A percentile compares a stretch with the other conserved stretches of the same genome.
Conservation (phyloP, 2,113 vertebrate species). For the Xenopus borealis region DNA sequence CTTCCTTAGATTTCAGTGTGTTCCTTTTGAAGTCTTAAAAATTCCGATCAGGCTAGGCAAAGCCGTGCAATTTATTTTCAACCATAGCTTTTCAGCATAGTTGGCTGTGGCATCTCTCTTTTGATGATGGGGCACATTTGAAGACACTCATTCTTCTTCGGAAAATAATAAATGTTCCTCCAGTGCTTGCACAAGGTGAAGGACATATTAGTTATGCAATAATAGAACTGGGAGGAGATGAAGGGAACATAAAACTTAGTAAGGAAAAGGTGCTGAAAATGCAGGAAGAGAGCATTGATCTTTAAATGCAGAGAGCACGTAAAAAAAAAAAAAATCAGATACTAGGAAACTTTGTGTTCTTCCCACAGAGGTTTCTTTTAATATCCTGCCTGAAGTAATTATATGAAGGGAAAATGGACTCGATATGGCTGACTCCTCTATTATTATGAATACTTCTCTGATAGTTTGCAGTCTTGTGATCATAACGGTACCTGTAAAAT, state of each 20-base stretch:
- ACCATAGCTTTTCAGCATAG: conserved; percentile 5
- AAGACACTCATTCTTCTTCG: conserved; percentile 15
- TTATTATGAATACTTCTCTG: conserved; percentile 22
- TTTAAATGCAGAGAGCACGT: background rate
- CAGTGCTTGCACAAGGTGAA: conserved; percentile 34
- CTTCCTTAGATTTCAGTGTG: conserved; percentile 1
- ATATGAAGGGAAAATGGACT: conserved; percentile 8
- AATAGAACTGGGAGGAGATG: conserved; percentile 5
- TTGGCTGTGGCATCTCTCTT: conserved; percentile 22
- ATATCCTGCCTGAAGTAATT: conserved; percentile 39
- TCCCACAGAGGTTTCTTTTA: conserved; percentile 16
- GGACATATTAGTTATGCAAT: conserved; percentile 38
- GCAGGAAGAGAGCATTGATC: conserved; percentile 28
- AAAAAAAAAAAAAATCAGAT: conserved; percentile 2
- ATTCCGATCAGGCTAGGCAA: conserved; percentile 19
- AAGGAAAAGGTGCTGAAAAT: conserved; percentile 27
- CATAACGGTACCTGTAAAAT: conserved; percentile 14
- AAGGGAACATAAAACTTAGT: conserved; percentile 8
- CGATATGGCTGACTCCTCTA: conserved; percentile 7
- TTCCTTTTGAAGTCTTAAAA: background rate
- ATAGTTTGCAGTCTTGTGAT: conserved; percentile 10
- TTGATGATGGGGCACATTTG: conserved; percentile 39
- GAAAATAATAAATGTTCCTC: conserved; percentile 38
- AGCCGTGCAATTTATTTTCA: conserved; percentile 29
- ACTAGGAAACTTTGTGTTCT: conserved; percentile 11